Evolutionary conservation across 2,113 vertebrate genomes (phyloP).

Genomic region (Narcine bancroftii): DNA sequence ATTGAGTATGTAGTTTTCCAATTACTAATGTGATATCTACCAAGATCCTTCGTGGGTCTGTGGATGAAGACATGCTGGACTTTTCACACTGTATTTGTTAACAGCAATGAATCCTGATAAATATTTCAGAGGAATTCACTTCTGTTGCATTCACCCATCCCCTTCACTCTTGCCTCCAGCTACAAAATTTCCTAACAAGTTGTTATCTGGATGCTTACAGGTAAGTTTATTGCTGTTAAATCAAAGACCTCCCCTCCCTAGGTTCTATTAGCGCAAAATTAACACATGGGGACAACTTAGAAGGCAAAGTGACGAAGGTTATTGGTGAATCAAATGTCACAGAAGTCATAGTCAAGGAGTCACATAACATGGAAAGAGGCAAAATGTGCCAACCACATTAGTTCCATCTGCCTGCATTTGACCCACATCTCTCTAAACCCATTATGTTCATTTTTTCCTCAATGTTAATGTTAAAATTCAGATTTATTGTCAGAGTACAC

Average conservation of each 20-base stretch:
- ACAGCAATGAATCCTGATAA: background rate
- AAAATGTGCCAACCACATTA: too few relatives aligned
- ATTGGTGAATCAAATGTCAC: too few relatives aligned
- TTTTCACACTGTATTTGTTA: background rate
- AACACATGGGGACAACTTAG: too few relatives aligned
- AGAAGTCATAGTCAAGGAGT: too few relatives aligned
- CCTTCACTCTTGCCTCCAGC: background rate
- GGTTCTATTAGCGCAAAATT: background rate
- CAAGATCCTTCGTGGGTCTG: background rate
- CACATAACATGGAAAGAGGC: too few relatives aligned
- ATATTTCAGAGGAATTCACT: too few relatives aligned
- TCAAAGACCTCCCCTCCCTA: background rate
- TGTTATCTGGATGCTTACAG: background rate
- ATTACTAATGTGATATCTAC: background rate
- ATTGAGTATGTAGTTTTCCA: background rate
- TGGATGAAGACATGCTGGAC: background rate
- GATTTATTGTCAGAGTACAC: too few relatives aligned
- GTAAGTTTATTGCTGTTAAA: background rate
- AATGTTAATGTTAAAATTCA: too few relatives aligned
- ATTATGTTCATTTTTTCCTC: too few relatives aligned
- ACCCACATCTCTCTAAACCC: too few relatives aligned
- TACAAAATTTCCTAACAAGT: background rate
- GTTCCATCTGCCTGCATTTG: too few relatives aligned
- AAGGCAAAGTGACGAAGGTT: background rate
- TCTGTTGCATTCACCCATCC: background rate